Evolutionary conservation across 2,797 vertebrate species (phyloP).

Genomic region (Threskiornis aethiopicus): DNA sequence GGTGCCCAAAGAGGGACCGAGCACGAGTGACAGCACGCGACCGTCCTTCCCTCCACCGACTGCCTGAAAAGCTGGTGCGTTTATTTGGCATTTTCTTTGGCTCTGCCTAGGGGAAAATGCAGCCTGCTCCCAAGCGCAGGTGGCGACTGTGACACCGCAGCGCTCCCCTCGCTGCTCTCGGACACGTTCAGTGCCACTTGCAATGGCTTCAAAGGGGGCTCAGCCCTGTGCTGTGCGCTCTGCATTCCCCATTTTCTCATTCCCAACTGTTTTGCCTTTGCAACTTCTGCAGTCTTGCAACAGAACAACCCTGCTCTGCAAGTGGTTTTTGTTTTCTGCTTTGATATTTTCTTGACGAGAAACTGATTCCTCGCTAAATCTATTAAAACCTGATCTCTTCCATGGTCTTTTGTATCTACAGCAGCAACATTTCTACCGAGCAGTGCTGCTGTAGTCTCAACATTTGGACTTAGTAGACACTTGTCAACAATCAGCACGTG

Average conservation of each 20-base stretch:
- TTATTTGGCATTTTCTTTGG: background rate
- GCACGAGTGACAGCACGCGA: fast-evolving
- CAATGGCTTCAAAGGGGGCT: background rate
- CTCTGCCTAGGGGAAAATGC: background rate
- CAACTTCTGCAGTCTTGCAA: background rate
- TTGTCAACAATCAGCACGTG: background rate
- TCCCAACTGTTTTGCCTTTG: background rate
- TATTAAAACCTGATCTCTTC: background rate
- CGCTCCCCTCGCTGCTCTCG: fast-evolving
- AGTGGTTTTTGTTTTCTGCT: background rate
- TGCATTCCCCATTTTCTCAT: background rate
- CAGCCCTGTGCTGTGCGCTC: fast-evolving
- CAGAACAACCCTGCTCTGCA: background rate
- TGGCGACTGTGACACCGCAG: background rate
- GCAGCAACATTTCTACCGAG: background rate
- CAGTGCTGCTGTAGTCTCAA: background rate
- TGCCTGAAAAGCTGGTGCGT: background rate
- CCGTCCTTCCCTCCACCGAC: fast-evolving
- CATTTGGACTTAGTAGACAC: background rate
- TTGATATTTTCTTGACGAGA: background rate
- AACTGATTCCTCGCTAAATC: background rate
- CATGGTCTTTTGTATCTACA: background rate
- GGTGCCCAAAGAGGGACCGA: fast-evolving
- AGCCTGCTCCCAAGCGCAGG: background rate
- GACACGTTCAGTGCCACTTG: fast-evolving